Conservation (phyloP, 1,140 invertebrate genomes). For the Trialeurodes vaporariorum region DNA sequence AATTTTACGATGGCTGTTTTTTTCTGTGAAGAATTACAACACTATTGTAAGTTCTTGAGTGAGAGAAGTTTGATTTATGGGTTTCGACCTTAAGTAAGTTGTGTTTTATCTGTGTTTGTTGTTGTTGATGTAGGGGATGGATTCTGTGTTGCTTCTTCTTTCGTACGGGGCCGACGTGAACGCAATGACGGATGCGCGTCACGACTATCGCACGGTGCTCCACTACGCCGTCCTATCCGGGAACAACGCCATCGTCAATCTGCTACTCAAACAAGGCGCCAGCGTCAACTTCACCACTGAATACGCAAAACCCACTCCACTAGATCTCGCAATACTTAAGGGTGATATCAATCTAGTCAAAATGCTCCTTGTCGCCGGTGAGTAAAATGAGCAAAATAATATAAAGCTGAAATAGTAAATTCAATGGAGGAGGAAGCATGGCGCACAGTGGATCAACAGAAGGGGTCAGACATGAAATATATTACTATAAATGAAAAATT, state of each 20-base stretch:
- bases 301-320: slow-evolving; percentile 65
- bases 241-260: slow-evolving; percentile 61
- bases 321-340: slow-evolving; percentile 73
- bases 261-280: slow-evolving; percentile 71
- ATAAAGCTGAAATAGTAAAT: too few species aligned
- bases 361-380: slow-evolving; percentile 54
- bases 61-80: not conserved
- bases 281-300: slow-evolving; percentile 51
- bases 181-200: slow-evolving; percentile 62
- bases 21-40: too few species aligned
- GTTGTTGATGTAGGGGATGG: slow-evolving; percentile 57
- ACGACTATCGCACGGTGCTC: slow-evolving; percentile 70
- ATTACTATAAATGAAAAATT: too few species aligned
- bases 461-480: too few species aligned
- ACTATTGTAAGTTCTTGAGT: too few species aligned
- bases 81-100: not conserved
- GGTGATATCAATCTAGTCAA: slow-evolving; percentile 60
- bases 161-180: slow-evolving; percentile 71
- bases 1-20: too few species aligned
- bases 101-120: slow-evolving; percentile 9
- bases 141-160: slow-evolving; percentile 61
- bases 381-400: too few species aligned
- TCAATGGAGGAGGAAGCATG: too few species aligned
- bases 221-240: slow-evolving; percentile 78
- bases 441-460: too few species aligned